These are phyloP conservation scores for Polydrusus cervinus DNA, from an alignment of 2,888 invertebrate genomes.

Conservation along the genomic window DNA sequence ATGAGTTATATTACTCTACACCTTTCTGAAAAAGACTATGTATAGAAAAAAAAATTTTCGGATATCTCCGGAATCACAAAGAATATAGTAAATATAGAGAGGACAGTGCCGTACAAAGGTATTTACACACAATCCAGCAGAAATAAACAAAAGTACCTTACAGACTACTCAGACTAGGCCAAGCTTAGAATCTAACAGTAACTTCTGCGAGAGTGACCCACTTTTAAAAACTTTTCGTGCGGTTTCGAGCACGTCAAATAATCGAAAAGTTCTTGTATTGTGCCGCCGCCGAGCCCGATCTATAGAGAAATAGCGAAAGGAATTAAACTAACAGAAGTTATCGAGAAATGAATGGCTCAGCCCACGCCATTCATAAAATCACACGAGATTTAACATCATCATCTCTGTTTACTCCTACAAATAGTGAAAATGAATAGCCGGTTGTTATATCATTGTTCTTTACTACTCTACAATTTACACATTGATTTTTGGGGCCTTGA, in stretches of 20 bases:
- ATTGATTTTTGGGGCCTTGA: background rate
- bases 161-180: constrained; percentile 1
- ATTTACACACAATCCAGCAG: too few relatives aligned
- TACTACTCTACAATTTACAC: background rate
- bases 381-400: constrained; percentile 21
- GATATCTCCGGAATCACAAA: too few relatives aligned
- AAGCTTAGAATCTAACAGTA: constrained; percentile 20
- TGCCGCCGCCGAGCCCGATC: background rate
- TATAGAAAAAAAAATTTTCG: too few relatives aligned
- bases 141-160: too few relatives aligned
- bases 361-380: constrained; percentile 46
- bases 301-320: constrained; percentile 13
- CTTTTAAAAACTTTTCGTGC: constrained; percentile 40
- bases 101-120: too few relatives aligned
- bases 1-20: too few relatives aligned
- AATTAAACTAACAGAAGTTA: constrained; percentile 28
- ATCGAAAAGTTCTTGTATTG: constrained; percentile 33
- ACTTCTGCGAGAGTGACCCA: constrained; percentile 26
- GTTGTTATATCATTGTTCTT: background rate
- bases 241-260: constrained; percentile 30
- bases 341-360: constrained; percentile 39
- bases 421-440: constrained; percentile 26
- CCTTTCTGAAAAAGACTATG: too few relatives aligned
- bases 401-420: constrained; percentile 21
- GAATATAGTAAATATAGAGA: too few relatives aligned